Evolutionary conservation across 2,888 invertebrate species (phyloP), one percentile per base, ranked within the genome.

Genomic region (Lamellibrachia satsuma): DNA sequence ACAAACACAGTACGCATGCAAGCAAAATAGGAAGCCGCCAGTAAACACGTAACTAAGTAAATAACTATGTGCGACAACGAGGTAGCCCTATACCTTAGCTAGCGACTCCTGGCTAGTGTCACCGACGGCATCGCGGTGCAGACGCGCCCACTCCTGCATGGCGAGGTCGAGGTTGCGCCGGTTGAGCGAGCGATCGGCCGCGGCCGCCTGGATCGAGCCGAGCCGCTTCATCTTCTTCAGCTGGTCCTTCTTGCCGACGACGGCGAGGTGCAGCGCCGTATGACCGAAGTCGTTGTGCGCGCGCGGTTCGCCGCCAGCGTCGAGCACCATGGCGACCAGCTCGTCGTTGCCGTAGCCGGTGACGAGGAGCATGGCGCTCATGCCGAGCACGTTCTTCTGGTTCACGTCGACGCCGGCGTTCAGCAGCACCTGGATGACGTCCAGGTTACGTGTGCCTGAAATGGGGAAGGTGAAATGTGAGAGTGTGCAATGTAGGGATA

Each of bases 331-430:
- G 90, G 93, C 90, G 11, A 94, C 94, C 22, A 94, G 93, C 0
- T 52, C 90, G 75, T 94, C 93, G 92, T 94, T 93, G 51, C 94
- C 94, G 92, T 94, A 94, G 27, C 94, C 94, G n/a, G 94, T 92
- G 51, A 94, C 94, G 15, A 94, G 92, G 57, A 94, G 94, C 51
- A 94, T 91, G 52, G 94, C 94, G 90, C 94, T 94, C 94, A 94
- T 94, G 22, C 94, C 94, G 75, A 94, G 93, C 94, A 94, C 94
- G 93, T 94, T 94, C 93, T 94, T 94, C 93, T 93, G 93, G 93
- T 94, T 94, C 52, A 94, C 94, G 91, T 94, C 94, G 51, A 94
- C 93, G n/a, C 93, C 94, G 2, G 94, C 91, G 27, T 93, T 91
- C 55, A 94, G 39, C 90, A 94, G 93, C 92, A 93, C 90, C 15